Percentiles rank a stretch among this genome's conserved stretches.
Evolutionary conservation across 2,888 invertebrate species (phyloP).

Genomic region (Hemicrepidius hirtus): DNA sequence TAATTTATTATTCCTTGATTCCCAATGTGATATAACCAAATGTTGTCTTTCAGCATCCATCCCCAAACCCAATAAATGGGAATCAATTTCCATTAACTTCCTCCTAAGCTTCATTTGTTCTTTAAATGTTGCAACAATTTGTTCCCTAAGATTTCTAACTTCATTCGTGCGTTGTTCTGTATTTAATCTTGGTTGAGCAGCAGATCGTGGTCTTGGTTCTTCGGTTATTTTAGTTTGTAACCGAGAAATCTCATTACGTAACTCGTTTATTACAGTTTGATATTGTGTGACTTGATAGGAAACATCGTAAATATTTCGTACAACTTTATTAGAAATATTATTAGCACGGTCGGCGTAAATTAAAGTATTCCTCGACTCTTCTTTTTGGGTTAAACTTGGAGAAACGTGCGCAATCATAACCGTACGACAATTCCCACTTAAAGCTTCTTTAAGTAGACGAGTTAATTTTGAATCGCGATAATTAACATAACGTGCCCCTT

Average conservation of each 20-base stretch:
- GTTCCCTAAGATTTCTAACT: constrained; percentile 83
- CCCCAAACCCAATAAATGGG: constrained; percentile 88
- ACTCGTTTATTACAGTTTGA: constrained; percentile 85
- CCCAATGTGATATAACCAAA: constrained; percentile 92
- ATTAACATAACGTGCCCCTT: constrained; percentile 86
- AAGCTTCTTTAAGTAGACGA: constrained; percentile 88
- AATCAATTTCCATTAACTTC: constrained; percentile 92
- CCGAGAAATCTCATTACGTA: constrained; percentile 89
- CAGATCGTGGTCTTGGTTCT: constrained; percentile 76
- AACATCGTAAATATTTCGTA: constrained; percentile 73
- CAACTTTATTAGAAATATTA: constrained; percentile 92
- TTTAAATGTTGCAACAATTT: constrained; percentile 91
- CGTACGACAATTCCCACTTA: constrained; percentile 93
- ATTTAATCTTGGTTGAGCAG: constrained; percentile 69
- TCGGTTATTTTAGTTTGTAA: constrained; percentile 88
- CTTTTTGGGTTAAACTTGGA: constrained; percentile 86
- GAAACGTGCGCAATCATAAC: constrained; percentile 98
- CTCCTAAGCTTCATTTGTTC: constrained; percentile 94
- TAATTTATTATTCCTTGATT: constrained; percentile 85
- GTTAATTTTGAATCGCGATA: constrained; percentile 97
- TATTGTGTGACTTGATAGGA: constrained; percentile 88
- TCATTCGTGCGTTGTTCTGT: constrained; percentile 66
- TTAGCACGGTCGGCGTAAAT: constrained; percentile 96
- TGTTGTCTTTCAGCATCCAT: constrained; percentile 93
- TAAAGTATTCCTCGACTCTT: constrained; percentile 92